Percentiles rank a stretch among this genome's conserved stretches.
Conservation (phyloP, 2,113 vertebrate species). For the Corythornis vintsioides region DNA sequence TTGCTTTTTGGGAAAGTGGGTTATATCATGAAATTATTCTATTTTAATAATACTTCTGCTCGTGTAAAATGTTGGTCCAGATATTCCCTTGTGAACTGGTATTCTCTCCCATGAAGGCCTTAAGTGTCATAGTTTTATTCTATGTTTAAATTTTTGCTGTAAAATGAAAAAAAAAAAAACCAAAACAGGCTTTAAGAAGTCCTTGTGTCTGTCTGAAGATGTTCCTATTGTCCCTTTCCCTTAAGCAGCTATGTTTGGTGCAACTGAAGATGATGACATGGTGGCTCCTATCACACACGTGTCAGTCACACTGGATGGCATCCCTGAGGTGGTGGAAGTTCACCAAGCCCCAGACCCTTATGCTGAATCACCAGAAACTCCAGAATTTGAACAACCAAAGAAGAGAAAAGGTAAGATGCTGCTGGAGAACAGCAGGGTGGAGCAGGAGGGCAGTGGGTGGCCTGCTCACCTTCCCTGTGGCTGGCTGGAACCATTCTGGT, state of each 20-base stretch:
- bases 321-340: conserved; percentile 84
- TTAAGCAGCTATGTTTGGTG: conserved; percentile 79
- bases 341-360: conserved; percentile 76
- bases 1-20: neutral
- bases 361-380: conserved; percentile 68
- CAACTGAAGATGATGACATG: conserved; percentile 84
- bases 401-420: conserved; percentile 85
- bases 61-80: neutral
- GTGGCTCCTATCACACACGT: conserved; percentile 86
- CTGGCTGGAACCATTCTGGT: neutral
- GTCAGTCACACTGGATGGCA: conserved; percentile 85
- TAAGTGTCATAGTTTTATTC: neutral
- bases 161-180: neutral
- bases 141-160: neutral
- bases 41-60: neutral
- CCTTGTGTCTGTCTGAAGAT: neutral
- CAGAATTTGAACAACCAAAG: conserved; percentile 82
- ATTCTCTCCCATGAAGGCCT: neutral
- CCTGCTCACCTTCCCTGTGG: fast-evolving
- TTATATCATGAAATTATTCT: neutral
- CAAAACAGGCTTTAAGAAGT: neutral
- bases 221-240: conserved; percentile 5
- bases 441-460: neutral
- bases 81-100: neutral
- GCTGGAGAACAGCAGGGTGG: neutral